Base-by-base conservation (phyloP, 2,888 invertebrate species). In the Tyria jacobaeae region DNA sequence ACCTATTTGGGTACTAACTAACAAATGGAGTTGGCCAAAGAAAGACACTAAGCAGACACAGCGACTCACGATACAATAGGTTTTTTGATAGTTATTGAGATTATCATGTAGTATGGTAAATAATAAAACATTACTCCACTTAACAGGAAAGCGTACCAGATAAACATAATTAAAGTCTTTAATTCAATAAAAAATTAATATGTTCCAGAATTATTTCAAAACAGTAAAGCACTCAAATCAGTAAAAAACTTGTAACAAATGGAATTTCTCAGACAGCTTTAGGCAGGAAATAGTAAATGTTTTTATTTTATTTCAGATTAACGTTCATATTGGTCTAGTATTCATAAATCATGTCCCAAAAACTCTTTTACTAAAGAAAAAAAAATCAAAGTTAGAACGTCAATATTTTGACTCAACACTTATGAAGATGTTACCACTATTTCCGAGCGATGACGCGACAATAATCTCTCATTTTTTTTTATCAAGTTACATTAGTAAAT, bases 401-500 rank as follows among this genome's bases (percentile, higher is more conserved):
- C 55, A 60, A 64, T 60, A 64, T 64, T 64, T 64, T 64, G 63
- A 64, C 63, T 56, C 31, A 1, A 31, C 15, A 15, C 17, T 34
- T 52, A 63, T 44, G 25, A 34, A 64, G 56, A 52, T 37, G 55
- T 59, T 48, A 34, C 27, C 6, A n/a, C 54, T 37, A 47, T 55
- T 59, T 59, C 37, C 25, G 21, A 17, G 39, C 62, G 79, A 83
- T 83, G 83, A 82, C 76, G 44, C 47, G 81, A 74, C 81, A 73
- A 24, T 31, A 59, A 63, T 3, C 57, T 64, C 57, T 44, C 60
- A 60, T 59, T 55, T 74, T 75, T 78, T 76, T 75, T 77, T 79
- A 77, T 72, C 60, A 56, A 70, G 70, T 76, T 73, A 73, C 80
- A 79, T 81, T 81, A 76, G 75, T 63, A 51, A 59, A 65, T 80